These are phyloP conservation scores for Podarcis cretensis DNA, from an alignment of 2,113 vertebrate species.

Conservation along the genomic window DNA sequence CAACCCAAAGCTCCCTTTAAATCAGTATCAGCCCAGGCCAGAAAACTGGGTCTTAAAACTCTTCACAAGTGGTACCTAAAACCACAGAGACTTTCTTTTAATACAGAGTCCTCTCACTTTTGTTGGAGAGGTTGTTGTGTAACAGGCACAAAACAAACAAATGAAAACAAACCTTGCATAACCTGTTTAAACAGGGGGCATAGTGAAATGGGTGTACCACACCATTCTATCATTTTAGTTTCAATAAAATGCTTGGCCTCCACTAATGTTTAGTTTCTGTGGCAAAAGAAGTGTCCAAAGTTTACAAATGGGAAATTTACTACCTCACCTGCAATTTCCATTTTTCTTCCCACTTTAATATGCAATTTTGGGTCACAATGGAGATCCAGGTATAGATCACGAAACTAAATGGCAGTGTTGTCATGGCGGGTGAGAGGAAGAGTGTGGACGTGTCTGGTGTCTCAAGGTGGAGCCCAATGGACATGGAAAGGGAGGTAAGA, in stretches of 20 bases:
- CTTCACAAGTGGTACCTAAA: too few relatives aligned
- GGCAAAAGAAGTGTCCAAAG: neutral
- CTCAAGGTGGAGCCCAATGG: neutral
- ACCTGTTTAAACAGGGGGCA: neutral
- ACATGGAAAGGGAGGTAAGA: neutral
- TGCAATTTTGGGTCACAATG: neutral
- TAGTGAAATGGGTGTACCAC: neutral
- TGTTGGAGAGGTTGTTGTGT: too few relatives aligned
- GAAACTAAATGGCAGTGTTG: neutral
- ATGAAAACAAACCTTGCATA: neutral
- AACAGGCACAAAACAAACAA: too few relatives aligned
- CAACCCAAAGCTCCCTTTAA: too few relatives aligned
- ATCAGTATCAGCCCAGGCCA: too few relatives aligned
- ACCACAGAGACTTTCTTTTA: too few relatives aligned
- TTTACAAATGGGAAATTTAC: neutral
- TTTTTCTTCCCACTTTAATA: neutral
- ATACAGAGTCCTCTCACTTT: too few relatives aligned
- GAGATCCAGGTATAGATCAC: neutral
- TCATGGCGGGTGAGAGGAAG: neutral
- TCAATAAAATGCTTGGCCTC: neutral
- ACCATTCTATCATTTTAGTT: neutral
- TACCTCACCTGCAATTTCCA: neutral
- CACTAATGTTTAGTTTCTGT: neutral
- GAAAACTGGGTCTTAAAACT: too few relatives aligned
- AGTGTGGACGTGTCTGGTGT: neutral